Percentiles rank a stretch among this genome's conserved stretches.
Evolutionary conservation across 2,888 invertebrate genomes (phyloP).

Genomic region (Euplexia lucipara): DNA sequence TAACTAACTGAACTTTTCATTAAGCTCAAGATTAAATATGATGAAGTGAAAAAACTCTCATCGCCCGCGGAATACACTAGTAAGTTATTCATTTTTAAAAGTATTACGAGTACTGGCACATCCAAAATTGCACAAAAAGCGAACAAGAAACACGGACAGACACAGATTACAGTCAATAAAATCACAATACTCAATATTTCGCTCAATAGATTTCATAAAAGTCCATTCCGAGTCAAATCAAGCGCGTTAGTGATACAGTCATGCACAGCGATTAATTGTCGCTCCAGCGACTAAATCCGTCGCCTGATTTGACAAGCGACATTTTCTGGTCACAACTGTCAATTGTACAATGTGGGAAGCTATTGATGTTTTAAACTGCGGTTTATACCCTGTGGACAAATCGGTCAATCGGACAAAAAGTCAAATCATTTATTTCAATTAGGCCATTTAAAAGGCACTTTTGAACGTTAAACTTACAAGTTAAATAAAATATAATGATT

Average conservation of each 20-base stretch:
- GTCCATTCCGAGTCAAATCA: slow-evolving; percentile 59
- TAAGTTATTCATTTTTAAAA: background rate
- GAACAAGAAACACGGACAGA: too few relatives aligned
- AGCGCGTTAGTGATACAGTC: slow-evolving; percentile 58
- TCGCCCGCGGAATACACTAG: background rate
- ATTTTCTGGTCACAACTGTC: slow-evolving; percentile 64
- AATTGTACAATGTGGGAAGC: slow-evolving; percentile 49
- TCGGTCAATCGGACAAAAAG: too few relatives aligned
- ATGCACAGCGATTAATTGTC: slow-evolving; percentile 66
- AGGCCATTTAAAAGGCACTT: too few relatives aligned
- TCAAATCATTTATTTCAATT: too few relatives aligned
- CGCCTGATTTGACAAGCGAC: slow-evolving; percentile 66
- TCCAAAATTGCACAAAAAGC: too few relatives aligned
- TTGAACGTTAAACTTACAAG: too few relatives aligned
- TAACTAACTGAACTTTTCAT: background rate
- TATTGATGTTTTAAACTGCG: slow-evolving; percentile 52
- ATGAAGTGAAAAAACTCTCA: background rate
- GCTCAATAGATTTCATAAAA: slow-evolving; percentile 50
- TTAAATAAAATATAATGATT: too few relatives aligned
- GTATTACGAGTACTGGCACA: background rate
- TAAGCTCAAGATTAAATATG: too few relatives aligned
- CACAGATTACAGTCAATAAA: too few relatives aligned
- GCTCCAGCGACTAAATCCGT: slow-evolving; percentile 53
- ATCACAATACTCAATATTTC: background rate
- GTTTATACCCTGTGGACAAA: slow-evolving; percentile 19